Conservation (phyloP, 2,888 invertebrate species). For the Mylabris sibirica region DNA sequence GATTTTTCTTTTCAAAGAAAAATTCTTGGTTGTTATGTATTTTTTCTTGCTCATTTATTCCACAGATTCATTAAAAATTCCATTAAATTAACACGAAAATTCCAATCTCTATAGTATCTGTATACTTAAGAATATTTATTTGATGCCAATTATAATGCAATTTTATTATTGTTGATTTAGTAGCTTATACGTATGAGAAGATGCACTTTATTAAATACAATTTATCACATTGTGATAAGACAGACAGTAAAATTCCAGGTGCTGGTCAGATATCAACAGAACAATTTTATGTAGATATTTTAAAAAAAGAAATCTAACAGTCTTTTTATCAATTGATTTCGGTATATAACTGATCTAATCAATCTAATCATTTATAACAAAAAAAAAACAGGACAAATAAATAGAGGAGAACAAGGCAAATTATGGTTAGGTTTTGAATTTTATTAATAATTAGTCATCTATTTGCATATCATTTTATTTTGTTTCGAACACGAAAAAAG, state of each 20-base stretch:
- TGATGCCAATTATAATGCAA: conserved; percentile 27
- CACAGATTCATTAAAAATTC: neutral
- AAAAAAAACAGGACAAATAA: neutral
- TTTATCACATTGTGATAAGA: conserved; percentile 21
- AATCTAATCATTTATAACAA: neutral
- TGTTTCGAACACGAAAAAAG: conserved; percentile 11
- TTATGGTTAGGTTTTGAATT: neutral
- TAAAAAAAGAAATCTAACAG: neutral
- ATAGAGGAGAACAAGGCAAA: neutral
- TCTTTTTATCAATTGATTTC: neutral
- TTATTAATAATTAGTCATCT: neutral
- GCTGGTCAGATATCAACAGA: conserved; percentile 15
- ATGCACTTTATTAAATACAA: conserved; percentile 18
- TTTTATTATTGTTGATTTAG: conserved; percentile 14
- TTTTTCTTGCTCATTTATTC: neutral
- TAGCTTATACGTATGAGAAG: conserved; percentile 22
- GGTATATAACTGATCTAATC: neutral
- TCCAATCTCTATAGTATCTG: conserved; percentile 10
- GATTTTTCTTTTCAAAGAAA: neutral
- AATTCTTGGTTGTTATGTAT: neutral
- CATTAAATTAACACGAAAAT: conserved; percentile 2
- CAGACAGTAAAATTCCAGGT: conserved; percentile 15
- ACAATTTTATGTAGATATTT: neutral
- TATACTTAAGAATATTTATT: conserved; percentile 29
- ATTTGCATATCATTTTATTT: conserved; percentile 18